phyloP scores from a whole-genome alignment of 1,140 invertebrate genomes.

The Drosophila pachea region DNA sequence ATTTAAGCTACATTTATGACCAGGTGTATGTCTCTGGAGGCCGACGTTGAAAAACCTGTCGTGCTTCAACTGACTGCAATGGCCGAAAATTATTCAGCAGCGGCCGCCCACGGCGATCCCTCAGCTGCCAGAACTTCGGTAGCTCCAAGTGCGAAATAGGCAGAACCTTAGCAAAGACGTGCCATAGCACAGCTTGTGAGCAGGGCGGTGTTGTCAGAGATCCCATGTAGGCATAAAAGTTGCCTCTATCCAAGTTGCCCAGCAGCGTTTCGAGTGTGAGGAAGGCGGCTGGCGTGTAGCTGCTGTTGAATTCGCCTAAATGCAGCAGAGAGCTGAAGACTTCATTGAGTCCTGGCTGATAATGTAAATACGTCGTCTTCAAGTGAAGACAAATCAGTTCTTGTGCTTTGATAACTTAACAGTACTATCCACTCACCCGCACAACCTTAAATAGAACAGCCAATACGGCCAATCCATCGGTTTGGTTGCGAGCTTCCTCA shows the following conservation, averaged over 20 bases:
- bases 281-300: slow-evolving; percentile 44
- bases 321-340: slow-evolving; percentile 55
- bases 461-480: slow-evolving; percentile 88
- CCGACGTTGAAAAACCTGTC: slow-evolving; percentile 81
- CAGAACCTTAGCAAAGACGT: slow-evolving; percentile 89
- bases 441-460: slow-evolving; percentile 90
- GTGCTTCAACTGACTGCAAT: slow-evolving; percentile 81
- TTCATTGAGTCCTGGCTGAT: slow-evolving; percentile 55
- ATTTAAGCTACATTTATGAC: slow-evolving; percentile 11
- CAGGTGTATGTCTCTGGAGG: slow-evolving; percentile 42
- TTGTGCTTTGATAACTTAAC: neutral
- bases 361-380: slow-evolving; percentile 22
- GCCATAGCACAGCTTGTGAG: slow-evolving; percentile 92
- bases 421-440: slow-evolving; percentile 55
- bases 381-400: neutral
- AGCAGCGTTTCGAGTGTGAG: slow-evolving; percentile 66
- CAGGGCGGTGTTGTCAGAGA: slow-evolving; percentile 96
- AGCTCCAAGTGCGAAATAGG: slow-evolving; percentile 78
- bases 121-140: slow-evolving; percentile 82
- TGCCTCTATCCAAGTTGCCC: slow-evolving; percentile 78
- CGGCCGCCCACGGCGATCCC: slow-evolving; percentile 79
- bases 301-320: slow-evolving; percentile 64
- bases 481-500: slow-evolving; percentile 82
- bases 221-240: slow-evolving; percentile 91
- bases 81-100: slow-evolving; percentile 81